Base-by-base conservation (phyloP, 2,797 vertebrate genomes). In the Sarcoramphus papa region DNA sequence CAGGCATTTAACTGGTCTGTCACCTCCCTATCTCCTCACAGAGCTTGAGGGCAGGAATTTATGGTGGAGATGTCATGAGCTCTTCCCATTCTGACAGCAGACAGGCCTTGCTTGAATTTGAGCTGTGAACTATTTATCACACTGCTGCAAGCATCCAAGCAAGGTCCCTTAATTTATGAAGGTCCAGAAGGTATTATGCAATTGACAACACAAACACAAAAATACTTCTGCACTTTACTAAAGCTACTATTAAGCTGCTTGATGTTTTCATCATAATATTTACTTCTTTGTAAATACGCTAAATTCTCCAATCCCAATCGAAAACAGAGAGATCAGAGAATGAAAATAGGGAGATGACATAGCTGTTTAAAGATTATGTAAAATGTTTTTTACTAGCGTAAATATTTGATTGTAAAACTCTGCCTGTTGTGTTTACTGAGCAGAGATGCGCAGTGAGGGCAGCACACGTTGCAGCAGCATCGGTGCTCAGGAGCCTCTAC, bases 221-320 rank as follows among this genome's bases (percentile, higher is more conserved):
- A 97, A 96, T 77, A 93, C 85, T 97, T 97, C 95, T 98, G 94
- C 88, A 88, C 93, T 98, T 96, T 85, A 65, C 95, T 97, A 96
- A 98, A 94, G 93, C 97, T 96, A 96, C 97, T 97, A 98, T 83
- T 96, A 97, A 98, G 97, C 95, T n/a, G 77, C 93, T 93, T 96
- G 90, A 94, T 97, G 93, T 98, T 98, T 97, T 97, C 97, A 97
- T 90, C 97, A 97, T 98, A 98, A 98, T 98, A 98, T 98, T 98
- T 98, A 98, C 96, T 98, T 97, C 95, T 97, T 91, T 92, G 95
- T 98, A 98, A 98, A 98, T 98, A 98, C 15, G 88, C 91, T 68
- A 64, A 97, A 97, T 98, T 98, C 97, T 98, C 95, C 92, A 50
- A 97, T 97, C 97, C 92, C 96, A 82, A 85, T 95, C 97, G 95